Base-by-base conservation (phyloP, 2,113 vertebrate species). In the Noctilio leporinus region DNA sequence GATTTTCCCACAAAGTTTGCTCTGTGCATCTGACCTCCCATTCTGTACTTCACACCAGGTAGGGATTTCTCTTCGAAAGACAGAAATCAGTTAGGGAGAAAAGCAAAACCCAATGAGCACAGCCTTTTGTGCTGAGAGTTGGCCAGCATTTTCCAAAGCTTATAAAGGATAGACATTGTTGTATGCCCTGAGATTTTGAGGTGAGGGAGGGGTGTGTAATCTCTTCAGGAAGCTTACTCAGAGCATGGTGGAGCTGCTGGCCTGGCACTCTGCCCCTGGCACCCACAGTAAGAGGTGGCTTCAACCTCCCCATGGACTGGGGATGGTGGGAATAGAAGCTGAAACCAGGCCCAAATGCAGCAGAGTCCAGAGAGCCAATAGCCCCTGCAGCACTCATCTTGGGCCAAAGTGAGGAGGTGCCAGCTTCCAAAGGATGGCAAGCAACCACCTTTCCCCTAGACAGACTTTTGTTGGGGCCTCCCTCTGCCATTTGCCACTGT, bases 71-170 rank as follows among this genome's bases (percentile, higher is more conserved):
- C 14, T 51, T 30, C 49, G 10, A 40, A 30, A 80, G 49, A 65
- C 40, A 45, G 47, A 15, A 70, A 33, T 65, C 10, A 7, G 30
- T 2, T 16, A 53, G 43, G 17, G 30, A 47, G 7, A 40, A 20
- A 43, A 8, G 40, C 24, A 3, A 11, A 49, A 53, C 59, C 49
- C 49, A 1, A 0, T 0, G 43, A 75, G 45, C 45, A 17, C 43
- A 9, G 19, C 4, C 0, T 2, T n/a, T 1, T 33, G 33, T 4
- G 1, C 7, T 3, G 35, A 1, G 20, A 86, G 49, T 16, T n/a
- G 26, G 14, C 19, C 12, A 26, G 47, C 19, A 51, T 22, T 62
- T 72, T 22, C 49, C 35, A 2, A 19, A 2, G 43, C 0, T 2
- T 28, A 14, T 20, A 5, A 24, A 6, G 57, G 49, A 9, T 59